Evolutionary conservation across 1,140 invertebrate genomes (phyloP), one percentile per base, ranked within the genome.

Genomic region (Meloidogyne chitwoodi): DNA sequence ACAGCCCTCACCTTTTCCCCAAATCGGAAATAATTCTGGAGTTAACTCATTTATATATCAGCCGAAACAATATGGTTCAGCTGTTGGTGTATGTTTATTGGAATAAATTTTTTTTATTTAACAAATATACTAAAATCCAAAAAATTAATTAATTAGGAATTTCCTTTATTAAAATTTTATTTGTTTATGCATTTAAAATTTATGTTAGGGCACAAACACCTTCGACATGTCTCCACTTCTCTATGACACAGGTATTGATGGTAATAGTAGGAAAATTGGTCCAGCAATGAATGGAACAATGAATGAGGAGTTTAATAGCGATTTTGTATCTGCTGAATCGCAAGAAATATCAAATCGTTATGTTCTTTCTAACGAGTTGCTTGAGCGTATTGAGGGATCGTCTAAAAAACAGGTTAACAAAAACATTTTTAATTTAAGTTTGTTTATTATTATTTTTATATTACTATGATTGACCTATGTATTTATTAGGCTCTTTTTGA

Each of bases 351-450:
- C 68, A 1, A n/a, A 41, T 12, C 74, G 65, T 24, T 76, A 71
- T 27, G 38, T 41, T 24, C 67, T 76, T 12, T 76, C 75, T n/a
- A 29, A 75, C 24, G 75, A 71, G 8, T 63, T 76, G 48, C 4
- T 74, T 70, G 56, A 22, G 6, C 68, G 68, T 38, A 76, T 76
- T 26, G 22, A 76, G 4, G 63, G 22, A 31, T 44, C 65, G 19
- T 27, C 66, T 5, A 76, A 76, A 63, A 10, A 29, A 64, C 24
- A 63, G 56, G 71, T 63, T 14, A 27, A 22, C 11, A 14, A 62
- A 29, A 3, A 10, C 2, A 22, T 44, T 70, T 6, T 41, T 56
- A 19, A 22, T 27, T n/a, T n/a, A n/a, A n/a, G n/a, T n/a, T 16
- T 22, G n/a, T 6, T 3, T 56, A 24, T 44, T n/a, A 8, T 24